Evolutionary conservation across 2,888 invertebrate species (phyloP), one percentile per base, ranked within the genome.

Genomic region (Neoitamus cyanurus): DNA sequence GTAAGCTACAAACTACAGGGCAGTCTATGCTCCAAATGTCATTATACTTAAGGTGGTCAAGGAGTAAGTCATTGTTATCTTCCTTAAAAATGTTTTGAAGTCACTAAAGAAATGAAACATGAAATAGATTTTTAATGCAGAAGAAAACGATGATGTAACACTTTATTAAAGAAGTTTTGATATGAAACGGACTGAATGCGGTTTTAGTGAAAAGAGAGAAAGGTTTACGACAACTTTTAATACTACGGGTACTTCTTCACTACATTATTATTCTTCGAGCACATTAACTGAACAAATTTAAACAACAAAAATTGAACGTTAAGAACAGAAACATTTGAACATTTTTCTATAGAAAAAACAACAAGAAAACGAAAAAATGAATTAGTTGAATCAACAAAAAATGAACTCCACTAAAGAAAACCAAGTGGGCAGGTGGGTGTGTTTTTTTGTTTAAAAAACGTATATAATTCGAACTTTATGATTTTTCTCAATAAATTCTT

Each of bases 391-490:
- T 83, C 48, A 83, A 77, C 83, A 68, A 68, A 80, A 34, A 75
- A 75, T 34, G 15, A 75, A 37, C 13, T 20, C 84, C 78, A 84
- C 84, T 84, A 85, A 20, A 82, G 36, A 36, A 77, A 85, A 84
- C n/a, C 75, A 83, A 86, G 86, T 87, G 86, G 87, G 86, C 85
- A 84, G 87, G 86, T 87, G 87, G 87, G 87, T 86, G 85, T 86
- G 83, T 85, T 85, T 83, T 73, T 78, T 83, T 84, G 58, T 58
- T 58, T 58, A 58, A 58, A 82, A 82, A 82, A 69, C 82, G 82
- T 69, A 82, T 82, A 68, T 37, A 83, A 83, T 83, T 83, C 46
- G 70, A 83, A 83, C 42, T 78, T 82, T 85, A 69, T 82, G 82
- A 82, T 69, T 72, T 58, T 58, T 48, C 36, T 83, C 70, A 68